These are phyloP conservation scores for Bothrops alternatus DNA, from an alignment of 2,797 vertebrate species.

Conservation along the genomic window DNA sequence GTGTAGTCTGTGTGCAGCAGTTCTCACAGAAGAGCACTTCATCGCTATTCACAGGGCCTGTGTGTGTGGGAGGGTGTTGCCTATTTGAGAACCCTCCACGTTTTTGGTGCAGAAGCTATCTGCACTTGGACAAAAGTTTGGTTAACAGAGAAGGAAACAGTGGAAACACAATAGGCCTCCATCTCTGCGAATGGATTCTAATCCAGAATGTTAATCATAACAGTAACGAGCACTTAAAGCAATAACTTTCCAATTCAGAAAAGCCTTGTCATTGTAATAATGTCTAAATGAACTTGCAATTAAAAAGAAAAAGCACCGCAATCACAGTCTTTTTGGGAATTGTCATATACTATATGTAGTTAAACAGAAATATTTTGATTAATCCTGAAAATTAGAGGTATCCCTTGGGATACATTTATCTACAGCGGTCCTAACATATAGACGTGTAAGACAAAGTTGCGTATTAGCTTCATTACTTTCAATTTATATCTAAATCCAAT, in stretches of 20 bases:
- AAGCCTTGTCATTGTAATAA: conserved; percentile 10
- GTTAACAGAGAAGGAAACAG: neutral
- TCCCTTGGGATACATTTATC: neutral
- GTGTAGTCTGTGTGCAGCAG: no score
- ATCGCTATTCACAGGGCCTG: neutral
- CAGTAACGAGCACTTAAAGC: neutral
- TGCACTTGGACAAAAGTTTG: neutral
- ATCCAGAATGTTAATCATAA: conserved; percentile 19
- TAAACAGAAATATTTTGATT: neutral
- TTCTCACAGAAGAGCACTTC: neutral
- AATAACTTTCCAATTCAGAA: conserved; percentile 19
- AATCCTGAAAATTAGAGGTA: neutral
- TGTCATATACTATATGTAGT: neutral
- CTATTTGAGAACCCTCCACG: neutral
- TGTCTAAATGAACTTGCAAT: neutral
- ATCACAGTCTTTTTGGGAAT: neutral
- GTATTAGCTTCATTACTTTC: neutral
- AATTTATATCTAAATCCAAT: neutral
- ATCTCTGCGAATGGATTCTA: neutral
- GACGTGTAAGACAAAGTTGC: neutral
- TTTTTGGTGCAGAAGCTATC: neutral
- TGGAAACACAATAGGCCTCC: neutral
- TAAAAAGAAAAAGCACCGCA: conserved; percentile 5
- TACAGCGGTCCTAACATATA: neutral
- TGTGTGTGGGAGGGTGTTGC: no score